phyloP scores from a whole-genome alignment of 2,888 invertebrate species.

The Pollenia amentaria region DNA sequence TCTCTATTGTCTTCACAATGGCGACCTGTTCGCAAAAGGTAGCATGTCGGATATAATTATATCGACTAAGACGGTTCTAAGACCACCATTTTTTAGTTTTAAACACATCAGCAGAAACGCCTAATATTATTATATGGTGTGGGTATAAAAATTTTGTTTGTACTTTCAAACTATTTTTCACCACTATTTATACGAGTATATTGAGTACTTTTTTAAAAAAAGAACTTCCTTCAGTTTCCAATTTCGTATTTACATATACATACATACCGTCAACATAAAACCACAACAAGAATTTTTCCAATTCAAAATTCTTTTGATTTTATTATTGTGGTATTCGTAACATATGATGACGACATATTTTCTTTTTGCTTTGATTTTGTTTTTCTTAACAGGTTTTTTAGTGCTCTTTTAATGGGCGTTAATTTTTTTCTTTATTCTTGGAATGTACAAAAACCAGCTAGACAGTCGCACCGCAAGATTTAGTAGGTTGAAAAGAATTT shows the following conservation, averaged over 20 bases:
- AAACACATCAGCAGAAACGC: too few species aligned
- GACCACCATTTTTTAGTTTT: too few species aligned
- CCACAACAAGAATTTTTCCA: conserved; percentile 22
- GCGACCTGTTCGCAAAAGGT: too few species aligned
- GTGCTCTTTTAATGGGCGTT: conserved; percentile 21
- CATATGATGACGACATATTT: conserved; percentile 52
- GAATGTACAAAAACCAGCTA: conserved; percentile 4
- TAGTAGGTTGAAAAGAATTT: conserved; percentile 22
- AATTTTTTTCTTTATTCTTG: conserved; percentile 22
- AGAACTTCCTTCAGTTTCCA: too few species aligned
- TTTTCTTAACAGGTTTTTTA: conserved; percentile 66
- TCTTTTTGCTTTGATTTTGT: conserved; percentile 45
- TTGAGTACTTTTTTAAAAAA: too few species aligned
- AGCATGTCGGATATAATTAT: too few species aligned
- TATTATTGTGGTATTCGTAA: conserved; percentile 29
- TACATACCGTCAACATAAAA: neutral
- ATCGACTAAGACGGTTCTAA: too few species aligned
- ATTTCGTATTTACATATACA: neutral
- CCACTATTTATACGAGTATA: too few species aligned
- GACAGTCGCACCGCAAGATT: neutral
- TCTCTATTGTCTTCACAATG: too few species aligned
- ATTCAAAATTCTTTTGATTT: conserved; percentile 6
- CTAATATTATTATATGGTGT: too few species aligned
- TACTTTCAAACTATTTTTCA: too few species aligned
- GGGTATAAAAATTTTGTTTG: too few species aligned